Evolutionary conservation across 2,113 vertebrate genomes (phyloP), one percentile per base, ranked within the genome.

Genomic region (Cebus imitator): DNA sequence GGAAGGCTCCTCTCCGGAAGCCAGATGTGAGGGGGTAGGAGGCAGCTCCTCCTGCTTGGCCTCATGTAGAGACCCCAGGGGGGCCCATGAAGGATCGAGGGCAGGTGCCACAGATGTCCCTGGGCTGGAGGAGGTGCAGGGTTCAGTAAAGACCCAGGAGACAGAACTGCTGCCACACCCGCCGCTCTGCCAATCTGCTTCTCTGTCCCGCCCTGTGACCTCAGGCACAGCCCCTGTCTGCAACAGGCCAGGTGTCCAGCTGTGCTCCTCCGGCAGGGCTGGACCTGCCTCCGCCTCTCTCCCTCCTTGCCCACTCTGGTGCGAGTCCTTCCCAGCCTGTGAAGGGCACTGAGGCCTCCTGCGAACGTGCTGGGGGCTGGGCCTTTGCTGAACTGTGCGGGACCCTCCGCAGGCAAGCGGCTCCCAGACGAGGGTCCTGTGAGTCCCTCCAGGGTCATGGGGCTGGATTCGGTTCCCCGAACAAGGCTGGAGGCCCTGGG

Each of bases 341-440:
- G 25, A 1, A 27, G 87, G 61, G 48, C 11, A 4, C 81, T 45
- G 17, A 40, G 23, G 32, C 66, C 1, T 18, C 57, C 2, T 2
- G 17, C n/a, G 52, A 8, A 5, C 0, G 0, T 25, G 14, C 32
- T 5, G 32, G 48, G 64, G 8, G 16, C 0, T 6, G 20, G 35
- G 50, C 37, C 45, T 48, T 27, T 23, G 20, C 25, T 25, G 58
- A 37, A 52, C 40, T 25, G 20, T 1, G 3, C 18, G 1, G 2
- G 2, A 64, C 13, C 40, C 45, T n/a, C 35, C 14, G 30, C 50
- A 45, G 12, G 4, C 8, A 20, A 21, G 14, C 30, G 35, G 72
- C 48, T 13, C 82, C 2, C 32, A 58, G 20, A 0, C 6, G 17
- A 48, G 40, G 32, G 37, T 18, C n/a, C 35, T 0, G 25, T 10